These are phyloP conservation scores for Drosophila ironensis DNA, from an alignment of 1,140 invertebrate species.

Conservation along the genomic window DNA sequence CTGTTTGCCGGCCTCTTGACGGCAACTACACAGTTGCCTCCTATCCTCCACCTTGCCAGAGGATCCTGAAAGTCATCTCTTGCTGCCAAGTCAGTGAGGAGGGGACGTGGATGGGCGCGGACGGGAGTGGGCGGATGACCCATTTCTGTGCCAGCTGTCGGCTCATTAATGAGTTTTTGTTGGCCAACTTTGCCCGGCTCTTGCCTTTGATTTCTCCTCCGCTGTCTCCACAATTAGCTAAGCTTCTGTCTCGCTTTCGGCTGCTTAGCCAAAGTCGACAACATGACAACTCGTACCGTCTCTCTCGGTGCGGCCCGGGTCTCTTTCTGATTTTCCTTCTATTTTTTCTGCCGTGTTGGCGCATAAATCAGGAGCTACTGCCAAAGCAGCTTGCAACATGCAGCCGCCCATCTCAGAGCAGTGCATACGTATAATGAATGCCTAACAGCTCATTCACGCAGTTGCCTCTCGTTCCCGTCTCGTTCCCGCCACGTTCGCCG, in stretches of 20 bases:
- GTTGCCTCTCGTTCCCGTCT: neutral
- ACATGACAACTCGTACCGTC: conserved; percentile 25
- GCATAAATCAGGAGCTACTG: conserved; percentile 58
- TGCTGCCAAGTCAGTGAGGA: no score
- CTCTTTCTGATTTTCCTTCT: conserved; percentile 11
- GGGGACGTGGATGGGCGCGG: no score
- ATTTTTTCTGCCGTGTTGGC: conserved; percentile 32
- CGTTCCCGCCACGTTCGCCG: no score
- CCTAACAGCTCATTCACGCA: conserved; percentile 1
- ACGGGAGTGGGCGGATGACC: no score
- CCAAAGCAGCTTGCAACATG: conserved; percentile 14
- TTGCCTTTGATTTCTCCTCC: conserved; percentile 36
- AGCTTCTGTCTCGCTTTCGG: conserved; percentile 24
- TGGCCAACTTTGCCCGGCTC: conserved; percentile 29
- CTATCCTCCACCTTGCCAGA: conserved; percentile 2
- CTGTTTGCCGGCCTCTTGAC: conserved; percentile 54
- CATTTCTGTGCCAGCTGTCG: conserved; percentile 54
- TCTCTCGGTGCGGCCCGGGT: neutral
- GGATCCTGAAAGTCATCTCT: conserved; percentile 23
- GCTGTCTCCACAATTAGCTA: conserved; percentile 35
- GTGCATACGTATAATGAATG: conserved; percentile 45
- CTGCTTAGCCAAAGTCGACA: conserved; percentile 32
- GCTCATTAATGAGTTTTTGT: conserved; percentile 74
- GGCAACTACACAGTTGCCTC: conserved; percentile 4
- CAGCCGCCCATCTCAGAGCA: conserved; percentile 20